A percentile compares a stretch with the other conserved stretches of the same genome.
Evolutionary conservation across 2,888 invertebrate genomes (phyloP).

Genomic region (Apamea epomidion): DNA sequence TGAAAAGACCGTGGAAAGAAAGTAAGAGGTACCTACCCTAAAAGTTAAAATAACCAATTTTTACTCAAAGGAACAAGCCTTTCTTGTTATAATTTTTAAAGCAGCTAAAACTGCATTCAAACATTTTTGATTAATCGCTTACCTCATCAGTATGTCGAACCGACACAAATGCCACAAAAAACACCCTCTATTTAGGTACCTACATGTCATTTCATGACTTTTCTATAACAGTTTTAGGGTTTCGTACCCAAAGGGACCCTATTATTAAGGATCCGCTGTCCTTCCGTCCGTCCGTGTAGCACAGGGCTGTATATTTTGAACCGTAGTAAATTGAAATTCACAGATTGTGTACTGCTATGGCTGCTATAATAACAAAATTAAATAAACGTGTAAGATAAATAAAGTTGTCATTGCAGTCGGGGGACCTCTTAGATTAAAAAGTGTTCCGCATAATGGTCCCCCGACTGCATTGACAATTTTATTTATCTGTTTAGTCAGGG

Average conservation of each 20-base stretch:
- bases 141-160: not conserved
- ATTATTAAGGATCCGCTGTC: not conserved
- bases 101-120: not conserved
- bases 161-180: not conserved
- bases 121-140: not conserved
- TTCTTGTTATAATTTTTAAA: not conserved
- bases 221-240: not conserved
- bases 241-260: not conserved
- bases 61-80: not conserved
- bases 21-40: not conserved
- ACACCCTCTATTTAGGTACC: not conserved
- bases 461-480: too few species aligned
- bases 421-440: too few species aligned
- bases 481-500: too few species aligned
- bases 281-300: not conserved
- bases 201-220: not conserved
- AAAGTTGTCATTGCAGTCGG: too few species aligned
- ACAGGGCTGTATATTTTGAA: not conserved
- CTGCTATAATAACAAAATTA: too few species aligned
- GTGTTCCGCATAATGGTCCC: too few species aligned
- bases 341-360: not conserved
- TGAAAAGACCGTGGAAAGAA: not conserved
- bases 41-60: not conserved
- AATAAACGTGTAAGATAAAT: too few species aligned
- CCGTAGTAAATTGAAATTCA: not conserved